These are phyloP conservation scores for Drosophila imparisetae DNA, from an alignment of 2,888 invertebrate genomes.

Conservation along the genomic window DNA sequence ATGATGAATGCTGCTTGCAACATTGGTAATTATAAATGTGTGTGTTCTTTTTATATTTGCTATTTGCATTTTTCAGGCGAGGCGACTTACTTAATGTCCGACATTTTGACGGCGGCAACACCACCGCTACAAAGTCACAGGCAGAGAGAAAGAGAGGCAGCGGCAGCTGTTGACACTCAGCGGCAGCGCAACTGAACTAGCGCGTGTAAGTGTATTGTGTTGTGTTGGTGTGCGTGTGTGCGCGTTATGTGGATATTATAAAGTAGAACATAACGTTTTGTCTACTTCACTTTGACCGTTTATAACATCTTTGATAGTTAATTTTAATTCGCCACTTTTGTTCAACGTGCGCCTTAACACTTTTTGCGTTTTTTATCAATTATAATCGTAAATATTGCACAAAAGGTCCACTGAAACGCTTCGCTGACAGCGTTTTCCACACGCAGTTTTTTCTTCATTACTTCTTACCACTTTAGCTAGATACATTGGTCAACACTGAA, in stretches of 20 bases:
- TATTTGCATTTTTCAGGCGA: slow-evolving; percentile 37
- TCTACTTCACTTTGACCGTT: slow-evolving; percentile 50
- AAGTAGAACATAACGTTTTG: slow-evolving; percentile 64
- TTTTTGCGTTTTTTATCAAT: slow-evolving; percentile 13
- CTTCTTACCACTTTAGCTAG: slow-evolving; percentile 41
- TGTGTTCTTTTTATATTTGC: neutral
- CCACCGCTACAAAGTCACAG: slow-evolving; percentile 42
- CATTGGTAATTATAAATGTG: neutral
- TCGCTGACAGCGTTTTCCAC: slow-evolving; percentile 58
- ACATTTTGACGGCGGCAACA: slow-evolving; percentile 79
- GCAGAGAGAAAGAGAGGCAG: slow-evolving; percentile 30
- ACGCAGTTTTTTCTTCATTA: slow-evolving; percentile 47
- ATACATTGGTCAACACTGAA: slow-evolving; percentile 36
- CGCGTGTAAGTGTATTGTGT: slow-evolving; percentile 11
- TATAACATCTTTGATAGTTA: slow-evolving; percentile 45
- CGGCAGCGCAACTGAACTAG: slow-evolving; percentile 35
- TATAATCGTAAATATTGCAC: slow-evolving; percentile 24
- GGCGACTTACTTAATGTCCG: slow-evolving; percentile 83
- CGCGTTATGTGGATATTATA: slow-evolving; percentile 63
- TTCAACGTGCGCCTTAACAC: slow-evolving; percentile 23
- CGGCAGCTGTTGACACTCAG: slow-evolving; percentile 73
- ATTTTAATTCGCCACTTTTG: slow-evolving; percentile 25
- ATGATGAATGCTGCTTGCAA: neutral
- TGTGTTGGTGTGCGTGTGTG: slow-evolving; percentile 48
- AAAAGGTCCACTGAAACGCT: slow-evolving; percentile 52